Evolutionary conservation across 2,888 invertebrate species (phyloP).

Genomic region (Eupeodes latifasciatus): DNA sequence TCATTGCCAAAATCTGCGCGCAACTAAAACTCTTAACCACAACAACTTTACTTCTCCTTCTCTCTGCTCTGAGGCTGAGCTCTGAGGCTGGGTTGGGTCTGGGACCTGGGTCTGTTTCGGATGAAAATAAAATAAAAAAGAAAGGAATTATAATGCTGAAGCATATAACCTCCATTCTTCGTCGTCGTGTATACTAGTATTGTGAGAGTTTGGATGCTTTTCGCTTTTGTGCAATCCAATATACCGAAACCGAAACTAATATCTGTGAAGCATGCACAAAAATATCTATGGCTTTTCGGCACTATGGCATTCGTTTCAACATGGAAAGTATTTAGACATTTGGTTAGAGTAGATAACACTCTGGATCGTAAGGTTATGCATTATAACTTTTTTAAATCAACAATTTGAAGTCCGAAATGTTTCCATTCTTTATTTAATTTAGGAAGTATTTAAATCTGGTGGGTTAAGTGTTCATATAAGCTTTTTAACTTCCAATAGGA

Average conservation of each 20-base stretch:
- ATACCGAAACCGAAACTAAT: conserved; percentile 72
- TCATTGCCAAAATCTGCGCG: conserved; percentile 63
- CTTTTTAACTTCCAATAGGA: too few relatives aligned
- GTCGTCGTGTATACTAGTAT: not conserved
- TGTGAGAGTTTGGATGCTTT: conserved; percentile 14
- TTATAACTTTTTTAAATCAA: too few relatives aligned
- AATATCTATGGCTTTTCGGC: conserved; percentile 43
- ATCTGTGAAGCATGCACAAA: conserved; percentile 63
- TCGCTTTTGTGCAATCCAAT: conserved; percentile 62
- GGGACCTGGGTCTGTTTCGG: too few relatives aligned
- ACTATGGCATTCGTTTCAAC: conserved; percentile 51
- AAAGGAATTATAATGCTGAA: conserved; percentile 29
- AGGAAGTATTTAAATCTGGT: too few relatives aligned
- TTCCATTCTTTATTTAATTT: too few relatives aligned
- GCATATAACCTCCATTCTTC: conserved; percentile 2
- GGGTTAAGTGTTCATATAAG: too few relatives aligned
- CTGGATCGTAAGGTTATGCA: not conserved
- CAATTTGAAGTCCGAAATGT: too few relatives aligned
- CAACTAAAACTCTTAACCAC: conserved; percentile 33
- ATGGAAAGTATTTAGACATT: conserved; percentile 23
- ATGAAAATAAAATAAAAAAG: conserved; percentile 4
- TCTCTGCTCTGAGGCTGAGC: not conserved
- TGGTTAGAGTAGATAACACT: conserved; percentile 6
- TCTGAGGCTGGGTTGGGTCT: too few relatives aligned
- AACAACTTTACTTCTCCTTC: conserved; percentile 12